Percentiles rank a stretch among this genome's conserved stretches.
phyloP scores from a whole-genome alignment of 2,797 vertebrate genomes.

The Sylvia borin region DNA sequence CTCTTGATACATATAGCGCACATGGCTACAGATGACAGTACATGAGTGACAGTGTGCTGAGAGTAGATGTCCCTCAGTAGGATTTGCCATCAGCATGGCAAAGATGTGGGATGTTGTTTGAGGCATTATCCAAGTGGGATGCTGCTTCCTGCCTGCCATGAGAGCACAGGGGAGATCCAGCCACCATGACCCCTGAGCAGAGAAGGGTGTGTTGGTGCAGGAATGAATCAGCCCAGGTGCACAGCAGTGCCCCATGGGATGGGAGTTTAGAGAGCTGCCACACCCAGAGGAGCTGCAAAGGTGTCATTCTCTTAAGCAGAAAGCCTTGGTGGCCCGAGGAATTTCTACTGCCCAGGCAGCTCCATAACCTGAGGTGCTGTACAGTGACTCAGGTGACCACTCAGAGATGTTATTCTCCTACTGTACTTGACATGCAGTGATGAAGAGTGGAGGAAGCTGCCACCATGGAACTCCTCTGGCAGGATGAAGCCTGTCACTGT shows the following conservation, averaged over 20 bases:
- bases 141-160: not conserved
- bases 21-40: not conserved
- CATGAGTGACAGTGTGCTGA: not conserved
- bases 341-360: not conserved
- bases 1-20: not conserved
- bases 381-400: not conserved
- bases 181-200: accelerated
- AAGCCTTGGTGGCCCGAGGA: not conserved
- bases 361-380: accelerated
- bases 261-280: not conserved
- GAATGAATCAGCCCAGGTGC: not conserved
- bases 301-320: not conserved
- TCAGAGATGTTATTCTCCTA: not conserved
- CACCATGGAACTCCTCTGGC: not conserved
- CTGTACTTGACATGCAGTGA: not conserved
- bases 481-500: not conserved
- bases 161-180: not conserved
- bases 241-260: not conserved
- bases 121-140: not conserved
- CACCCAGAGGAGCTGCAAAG: not conserved
- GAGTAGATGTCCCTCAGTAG: not conserved
- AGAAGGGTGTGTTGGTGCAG: not conserved
- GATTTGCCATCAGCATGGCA: not conserved
- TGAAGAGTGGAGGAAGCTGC: not conserved
- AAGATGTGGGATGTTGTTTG: not conserved